Evolutionary conservation across 2,113 vertebrate genomes (phyloP).

Genomic region (Thalassoma bifasciatum): DNA sequence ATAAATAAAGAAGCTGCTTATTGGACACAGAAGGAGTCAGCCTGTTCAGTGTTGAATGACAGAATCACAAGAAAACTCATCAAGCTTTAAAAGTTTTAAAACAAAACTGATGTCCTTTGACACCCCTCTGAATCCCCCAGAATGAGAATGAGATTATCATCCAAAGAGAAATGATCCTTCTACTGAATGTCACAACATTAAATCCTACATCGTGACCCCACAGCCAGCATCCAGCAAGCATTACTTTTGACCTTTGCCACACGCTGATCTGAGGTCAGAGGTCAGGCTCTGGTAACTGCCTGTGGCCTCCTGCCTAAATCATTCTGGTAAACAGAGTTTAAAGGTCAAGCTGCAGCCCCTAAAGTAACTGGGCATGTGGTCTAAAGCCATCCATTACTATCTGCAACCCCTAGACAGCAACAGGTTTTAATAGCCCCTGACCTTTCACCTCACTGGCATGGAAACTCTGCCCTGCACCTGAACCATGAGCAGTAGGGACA

Average conservation of each 20-base stretch:
- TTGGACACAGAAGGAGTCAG: no score
- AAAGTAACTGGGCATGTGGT: slow-evolving; percentile 67
- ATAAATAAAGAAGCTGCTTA: no score
- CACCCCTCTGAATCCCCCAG: no score
- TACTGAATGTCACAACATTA: slow-evolving; percentile 6
- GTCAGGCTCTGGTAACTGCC: slow-evolving; percentile 53
- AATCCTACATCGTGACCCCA: slow-evolving; percentile 29
- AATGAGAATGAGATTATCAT: neutral
- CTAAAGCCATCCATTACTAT: slow-evolving; percentile 65
- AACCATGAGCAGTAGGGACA: slow-evolving; percentile 48
- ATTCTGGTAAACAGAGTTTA: slow-evolving; percentile 65
- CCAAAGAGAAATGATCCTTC: slow-evolving; percentile 8
- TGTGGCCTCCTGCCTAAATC: slow-evolving; percentile 57
- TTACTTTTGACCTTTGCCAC: slow-evolving; percentile 64
- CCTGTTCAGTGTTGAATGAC: no score
- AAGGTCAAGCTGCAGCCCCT: slow-evolving; percentile 60
- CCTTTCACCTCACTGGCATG: slow-evolving; percentile 66
- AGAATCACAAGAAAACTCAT: no score
- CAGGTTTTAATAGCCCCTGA: slow-evolving; percentile 72
- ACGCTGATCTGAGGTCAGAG: slow-evolving; percentile 59
- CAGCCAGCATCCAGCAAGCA: slow-evolving; percentile 54
- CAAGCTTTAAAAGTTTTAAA: no score
- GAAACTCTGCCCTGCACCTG: slow-evolving; percentile 62
- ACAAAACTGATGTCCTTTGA: no score
- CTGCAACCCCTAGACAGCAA: slow-evolving; percentile 67